Evolutionary conservation across 2,797 vertebrate genomes (phyloP).

Genomic region (Limnodromus scolopaceus): DNA sequence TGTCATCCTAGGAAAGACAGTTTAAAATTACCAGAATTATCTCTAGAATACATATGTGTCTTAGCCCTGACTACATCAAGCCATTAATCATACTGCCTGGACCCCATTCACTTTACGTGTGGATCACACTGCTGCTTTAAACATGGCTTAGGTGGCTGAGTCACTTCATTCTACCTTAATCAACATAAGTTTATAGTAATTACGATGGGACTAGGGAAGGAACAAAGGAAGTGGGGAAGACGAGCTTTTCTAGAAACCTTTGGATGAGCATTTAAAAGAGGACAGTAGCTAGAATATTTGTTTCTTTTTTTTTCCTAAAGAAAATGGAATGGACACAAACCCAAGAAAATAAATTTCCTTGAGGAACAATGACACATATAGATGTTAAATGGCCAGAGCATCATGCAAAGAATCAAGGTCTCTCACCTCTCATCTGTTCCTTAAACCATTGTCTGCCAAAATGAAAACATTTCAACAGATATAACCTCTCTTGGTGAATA

Average conservation of each 20-base stretch:
- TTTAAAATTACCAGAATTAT: constrained; percentile 24
- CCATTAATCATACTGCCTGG: not conserved
- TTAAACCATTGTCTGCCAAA: not conserved
- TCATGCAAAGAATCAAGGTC: not conserved
- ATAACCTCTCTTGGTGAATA: not conserved
- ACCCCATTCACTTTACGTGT: not conserved
- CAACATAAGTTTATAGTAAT: not conserved
- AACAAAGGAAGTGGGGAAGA: not conserved
- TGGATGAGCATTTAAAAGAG: not conserved
- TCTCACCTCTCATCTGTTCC: not conserved
- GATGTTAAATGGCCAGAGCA: not conserved
- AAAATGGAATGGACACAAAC: not conserved
- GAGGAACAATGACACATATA: not conserved
- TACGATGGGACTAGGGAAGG: not conserved
- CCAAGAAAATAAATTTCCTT: not conserved
- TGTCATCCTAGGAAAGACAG: not conserved
- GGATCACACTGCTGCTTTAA: not conserved
- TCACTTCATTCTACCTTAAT: not conserved
- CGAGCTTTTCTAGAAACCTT: not conserved
- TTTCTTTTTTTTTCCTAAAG: not conserved
- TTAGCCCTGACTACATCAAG: not conserved
- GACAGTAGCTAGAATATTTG: not conserved
- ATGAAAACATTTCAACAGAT: not conserved
- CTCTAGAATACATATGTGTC: not conserved
- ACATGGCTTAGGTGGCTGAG: not conserved